These are phyloP conservation scores for Hybognathus amarus DNA, from an alignment of 2,797 vertebrate species.

Conservation along the genomic window DNA sequence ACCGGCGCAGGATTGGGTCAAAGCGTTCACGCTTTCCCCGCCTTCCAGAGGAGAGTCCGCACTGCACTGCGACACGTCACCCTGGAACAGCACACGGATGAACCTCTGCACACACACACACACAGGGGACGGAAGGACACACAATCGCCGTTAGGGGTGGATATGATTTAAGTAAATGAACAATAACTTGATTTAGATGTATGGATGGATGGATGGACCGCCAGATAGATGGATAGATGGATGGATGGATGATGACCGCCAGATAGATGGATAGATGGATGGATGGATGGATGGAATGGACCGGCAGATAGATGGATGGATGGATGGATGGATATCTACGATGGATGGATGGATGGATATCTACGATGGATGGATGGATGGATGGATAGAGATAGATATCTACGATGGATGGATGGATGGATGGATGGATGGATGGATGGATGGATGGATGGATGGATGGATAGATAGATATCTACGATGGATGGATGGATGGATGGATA, in stretches of 20 bases:
- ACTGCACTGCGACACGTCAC: constrained; percentile 84
- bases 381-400: no score
- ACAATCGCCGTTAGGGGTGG: constrained; percentile 2
- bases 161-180: constrained; percentile 1
- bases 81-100: constrained; percentile 86
- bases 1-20: constrained; percentile 82
- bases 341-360: no score
- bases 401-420: no score
- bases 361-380: accelerated
- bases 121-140: constrained; percentile 16
- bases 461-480: not conserved
- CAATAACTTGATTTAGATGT: not conserved
- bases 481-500: not conserved
- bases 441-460: no score
- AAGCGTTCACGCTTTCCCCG: constrained; percentile 76
- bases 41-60: constrained; percentile 84
- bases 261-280: no score
- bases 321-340: accelerated
- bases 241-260: accelerated
- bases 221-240: no score
- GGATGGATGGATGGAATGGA: no score
- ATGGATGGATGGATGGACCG: no score
- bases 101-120: constrained; percentile 75
- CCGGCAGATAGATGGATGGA: no score
- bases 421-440: accelerated